phyloP scores from a whole-genome alignment of 1,140 invertebrate species.

The Pollicipes pollicipes region DNA sequence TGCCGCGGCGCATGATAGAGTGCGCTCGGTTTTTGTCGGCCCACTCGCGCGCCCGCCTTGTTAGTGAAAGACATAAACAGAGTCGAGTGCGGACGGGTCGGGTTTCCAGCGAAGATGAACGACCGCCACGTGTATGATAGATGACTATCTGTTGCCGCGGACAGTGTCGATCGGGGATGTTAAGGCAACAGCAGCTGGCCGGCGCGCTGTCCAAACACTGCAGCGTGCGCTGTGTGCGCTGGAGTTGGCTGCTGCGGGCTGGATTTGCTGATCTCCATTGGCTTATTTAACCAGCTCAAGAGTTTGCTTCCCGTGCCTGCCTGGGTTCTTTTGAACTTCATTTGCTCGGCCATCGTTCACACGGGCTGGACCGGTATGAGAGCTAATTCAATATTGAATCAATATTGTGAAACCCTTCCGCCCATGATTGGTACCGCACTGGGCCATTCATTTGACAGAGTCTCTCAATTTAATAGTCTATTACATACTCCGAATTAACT shows the following conservation, averaged over 20 bases:
- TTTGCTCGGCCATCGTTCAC: too few species aligned
- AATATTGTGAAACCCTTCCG: not conserved
- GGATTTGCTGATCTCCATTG: too few species aligned
- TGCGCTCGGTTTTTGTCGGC: too few species aligned
- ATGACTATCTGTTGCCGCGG: not conserved
- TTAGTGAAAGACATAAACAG: not conserved
- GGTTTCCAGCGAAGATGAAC: not conserved
- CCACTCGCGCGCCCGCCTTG: not conserved
- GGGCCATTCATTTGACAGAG: not conserved
- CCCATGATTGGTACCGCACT: not conserved
- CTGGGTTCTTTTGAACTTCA: too few species aligned
- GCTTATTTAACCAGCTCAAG: too few species aligned
- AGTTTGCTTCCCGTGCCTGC: too few species aligned
- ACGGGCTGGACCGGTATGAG: not conserved
- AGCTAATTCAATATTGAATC: slow-evolving; percentile 1
- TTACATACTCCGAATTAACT: slow-evolving; percentile 1
- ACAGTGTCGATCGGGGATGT: too few species aligned
- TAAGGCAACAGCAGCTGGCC: not conserved
- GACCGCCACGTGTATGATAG: not conserved
- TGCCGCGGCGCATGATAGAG: too few species aligned
- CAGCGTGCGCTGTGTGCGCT: not conserved
- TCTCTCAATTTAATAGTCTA: not conserved
- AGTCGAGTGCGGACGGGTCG: not conserved
- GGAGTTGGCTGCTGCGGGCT: not conserved
- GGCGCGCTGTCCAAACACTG: not conserved